Evolutionary conservation across 37 sponge, comb jelly and placozoan genomes (phyloP).

Genomic region (Ephydatia muelleri): DNA sequence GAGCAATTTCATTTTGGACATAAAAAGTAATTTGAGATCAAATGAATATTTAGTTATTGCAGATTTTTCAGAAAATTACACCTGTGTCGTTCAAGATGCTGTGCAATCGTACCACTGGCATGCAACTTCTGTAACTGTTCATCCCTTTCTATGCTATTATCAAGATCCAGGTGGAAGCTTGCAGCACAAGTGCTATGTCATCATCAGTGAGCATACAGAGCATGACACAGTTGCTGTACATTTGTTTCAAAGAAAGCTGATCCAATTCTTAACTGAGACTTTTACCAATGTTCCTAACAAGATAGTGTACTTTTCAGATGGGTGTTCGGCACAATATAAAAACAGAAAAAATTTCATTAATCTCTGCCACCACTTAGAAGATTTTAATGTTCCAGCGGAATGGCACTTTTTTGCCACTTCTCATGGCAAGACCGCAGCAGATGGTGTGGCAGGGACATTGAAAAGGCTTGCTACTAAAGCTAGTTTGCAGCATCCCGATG

Average conservation of each 20-base stretch:
- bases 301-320: slow-evolving; percentile 67
- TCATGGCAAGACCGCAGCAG: too few relatives aligned
- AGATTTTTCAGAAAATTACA: slow-evolving; percentile 52
- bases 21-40: too few relatives aligned
- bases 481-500: too few relatives aligned
- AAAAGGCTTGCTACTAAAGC: too few relatives aligned
- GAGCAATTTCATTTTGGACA: too few relatives aligned
- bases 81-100: slow-evolving; percentile 44
- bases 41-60: slow-evolving; percentile 28
- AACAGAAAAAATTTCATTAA: slow-evolving; percentile 31
- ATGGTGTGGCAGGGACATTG: too few relatives aligned
- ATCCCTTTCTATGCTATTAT: slow-evolving; percentile 30
- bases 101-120: slow-evolving; percentile 52
- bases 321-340: slow-evolving; percentile 50
- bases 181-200: slow-evolving; percentile 35
- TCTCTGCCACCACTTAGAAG: slow-evolving; percentile 35
- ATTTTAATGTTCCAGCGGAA: too few relatives aligned
- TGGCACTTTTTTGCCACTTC: too few relatives aligned
- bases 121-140: slow-evolving; percentile 29
- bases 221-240: slow-evolving; percentile 60
- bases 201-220: slow-evolving; percentile 31
- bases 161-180: slow-evolving; percentile 13
- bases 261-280: slow-evolving; percentile 20
- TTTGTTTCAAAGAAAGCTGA: slow-evolving; percentile 37
- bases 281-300: slow-evolving; percentile 15